A percentile compares a stretch with the other conserved stretches of the same genome.
Evolutionary conservation across 1,140 invertebrate species (phyloP).

Genomic region (Samia ricini): DNA sequence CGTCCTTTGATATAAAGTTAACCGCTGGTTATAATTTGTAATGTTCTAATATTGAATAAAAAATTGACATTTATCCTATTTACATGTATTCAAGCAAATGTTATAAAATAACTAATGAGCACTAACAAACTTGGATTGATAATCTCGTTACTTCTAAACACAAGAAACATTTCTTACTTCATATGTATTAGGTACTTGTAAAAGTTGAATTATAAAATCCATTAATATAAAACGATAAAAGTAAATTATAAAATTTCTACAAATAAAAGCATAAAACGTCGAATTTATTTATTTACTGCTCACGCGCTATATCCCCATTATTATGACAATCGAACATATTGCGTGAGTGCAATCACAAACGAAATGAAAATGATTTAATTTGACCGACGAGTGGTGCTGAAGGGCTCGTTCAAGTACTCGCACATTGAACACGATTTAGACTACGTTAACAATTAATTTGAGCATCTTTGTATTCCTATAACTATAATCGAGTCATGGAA

Average conservation of each 20-base stretch:
- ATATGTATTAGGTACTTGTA: too few species aligned
- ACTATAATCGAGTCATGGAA: background rate
- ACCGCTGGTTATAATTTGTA: background rate
- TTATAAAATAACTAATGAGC: too few species aligned
- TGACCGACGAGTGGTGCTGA: constrained; percentile 43
- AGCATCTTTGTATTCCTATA: background rate
- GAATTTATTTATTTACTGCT: background rate
- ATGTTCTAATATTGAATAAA: background rate
- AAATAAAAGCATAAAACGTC: background rate
- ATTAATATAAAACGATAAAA: background rate
- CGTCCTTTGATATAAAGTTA: background rate
- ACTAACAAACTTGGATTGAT: background rate
- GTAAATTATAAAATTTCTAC: background rate
- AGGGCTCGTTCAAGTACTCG: constrained; percentile 35
- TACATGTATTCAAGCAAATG: background rate
- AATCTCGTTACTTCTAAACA: background rate
- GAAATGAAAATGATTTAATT: constrained; percentile 73
- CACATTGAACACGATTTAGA: background rate
- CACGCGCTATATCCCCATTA: constrained; percentile 3
- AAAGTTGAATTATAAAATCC: too few species aligned
- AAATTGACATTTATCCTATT: background rate
- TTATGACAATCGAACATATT: constrained; percentile 46
- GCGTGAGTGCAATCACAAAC: constrained; percentile 57
- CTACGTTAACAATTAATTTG: background rate
- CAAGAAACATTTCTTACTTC: too few species aligned